These are phyloP conservation scores for Plecturocebus donacophilus DNA, from an alignment of 2,113 vertebrate genomes.

Conservation along the genomic window DNA sequence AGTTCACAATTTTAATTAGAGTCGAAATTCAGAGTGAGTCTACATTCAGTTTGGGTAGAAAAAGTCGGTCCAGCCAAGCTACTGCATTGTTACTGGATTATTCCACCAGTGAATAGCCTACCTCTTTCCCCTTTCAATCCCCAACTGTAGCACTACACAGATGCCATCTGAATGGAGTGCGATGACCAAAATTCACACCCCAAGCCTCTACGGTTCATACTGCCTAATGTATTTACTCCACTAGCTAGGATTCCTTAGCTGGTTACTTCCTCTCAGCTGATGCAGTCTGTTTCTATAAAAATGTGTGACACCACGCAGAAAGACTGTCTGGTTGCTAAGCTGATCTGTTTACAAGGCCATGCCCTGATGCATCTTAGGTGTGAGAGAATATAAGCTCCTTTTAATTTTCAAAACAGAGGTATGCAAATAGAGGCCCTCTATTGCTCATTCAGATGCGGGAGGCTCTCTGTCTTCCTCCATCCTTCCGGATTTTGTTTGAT, in stretches of 20 bases:
- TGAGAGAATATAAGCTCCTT: neutral
- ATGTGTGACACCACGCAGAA: neutral
- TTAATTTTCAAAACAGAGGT: neutral
- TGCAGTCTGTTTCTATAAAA: constrained; percentile 36
- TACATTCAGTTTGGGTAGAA: neutral
- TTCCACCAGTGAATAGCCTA: neutral
- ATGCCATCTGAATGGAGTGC: neutral
- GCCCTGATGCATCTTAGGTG: neutral
- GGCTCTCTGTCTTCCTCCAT: neutral
- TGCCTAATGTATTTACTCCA: neutral
- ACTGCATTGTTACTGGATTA: neutral
- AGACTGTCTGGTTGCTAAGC: constrained; percentile 35
- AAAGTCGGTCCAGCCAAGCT: neutral
- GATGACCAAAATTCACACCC: neutral
- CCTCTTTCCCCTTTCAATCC: neutral
- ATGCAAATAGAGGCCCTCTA: neutral
- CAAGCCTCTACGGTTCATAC: neutral
- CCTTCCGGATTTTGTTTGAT: neutral
- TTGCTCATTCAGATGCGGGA: too few species aligned
- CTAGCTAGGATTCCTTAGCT: constrained; percentile 15
- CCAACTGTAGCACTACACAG: accelerated
- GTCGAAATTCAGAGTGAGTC: neutral
- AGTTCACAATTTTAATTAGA: constrained; percentile 29
- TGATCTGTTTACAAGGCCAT: neutral
- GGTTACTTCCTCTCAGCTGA: constrained; percentile 58